These are phyloP conservation scores for Erpobdella octoculata DNA, from an alignment of 2,888 invertebrate species.

Conservation along the genomic window DNA sequence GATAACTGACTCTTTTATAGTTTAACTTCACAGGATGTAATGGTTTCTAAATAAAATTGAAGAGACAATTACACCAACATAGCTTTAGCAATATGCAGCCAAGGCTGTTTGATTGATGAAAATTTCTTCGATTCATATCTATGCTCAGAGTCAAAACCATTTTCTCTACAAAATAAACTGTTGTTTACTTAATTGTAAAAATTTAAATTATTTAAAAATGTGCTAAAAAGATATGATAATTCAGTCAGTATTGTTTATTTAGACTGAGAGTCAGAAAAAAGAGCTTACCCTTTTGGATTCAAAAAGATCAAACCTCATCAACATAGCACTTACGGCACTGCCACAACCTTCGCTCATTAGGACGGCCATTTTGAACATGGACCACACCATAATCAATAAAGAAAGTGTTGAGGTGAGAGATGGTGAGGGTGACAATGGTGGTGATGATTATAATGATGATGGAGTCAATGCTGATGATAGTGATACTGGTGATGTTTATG, in stretches of 20 bases:
- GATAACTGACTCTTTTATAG: too few relatives aligned
- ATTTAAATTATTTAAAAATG: neutral
- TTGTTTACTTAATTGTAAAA: neutral
- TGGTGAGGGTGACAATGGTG: neutral
- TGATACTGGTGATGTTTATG: too few relatives aligned
- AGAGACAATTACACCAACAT: too few relatives aligned
- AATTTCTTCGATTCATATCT: too few relatives aligned
- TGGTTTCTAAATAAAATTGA: too few relatives aligned
- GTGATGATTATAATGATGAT: neutral
- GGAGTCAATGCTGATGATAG: neutral
- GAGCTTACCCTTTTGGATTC: conserved; percentile 88
- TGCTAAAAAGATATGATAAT: too few relatives aligned
- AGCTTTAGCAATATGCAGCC: too few relatives aligned
- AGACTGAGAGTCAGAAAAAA: conserved; percentile 59
- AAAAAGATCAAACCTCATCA: conserved; percentile 95
- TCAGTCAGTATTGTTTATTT: neutral
- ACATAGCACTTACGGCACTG: conserved; percentile 98
- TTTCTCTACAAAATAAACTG: too few relatives aligned
- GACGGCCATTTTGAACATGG: conserved; percentile 92
- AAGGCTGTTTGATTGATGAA: too few relatives aligned
- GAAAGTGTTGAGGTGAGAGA: conserved; percentile 85
- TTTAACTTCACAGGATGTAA: too few relatives aligned
- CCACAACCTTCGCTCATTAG: conserved; percentile 95
- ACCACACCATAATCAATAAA: conserved; percentile 89
- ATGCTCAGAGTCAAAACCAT: too few relatives aligned